Evolutionary conservation across 2,888 invertebrate species (phyloP), one percentile per base, ranked within the genome.

Genomic region (Cistogaster globosa): DNA sequence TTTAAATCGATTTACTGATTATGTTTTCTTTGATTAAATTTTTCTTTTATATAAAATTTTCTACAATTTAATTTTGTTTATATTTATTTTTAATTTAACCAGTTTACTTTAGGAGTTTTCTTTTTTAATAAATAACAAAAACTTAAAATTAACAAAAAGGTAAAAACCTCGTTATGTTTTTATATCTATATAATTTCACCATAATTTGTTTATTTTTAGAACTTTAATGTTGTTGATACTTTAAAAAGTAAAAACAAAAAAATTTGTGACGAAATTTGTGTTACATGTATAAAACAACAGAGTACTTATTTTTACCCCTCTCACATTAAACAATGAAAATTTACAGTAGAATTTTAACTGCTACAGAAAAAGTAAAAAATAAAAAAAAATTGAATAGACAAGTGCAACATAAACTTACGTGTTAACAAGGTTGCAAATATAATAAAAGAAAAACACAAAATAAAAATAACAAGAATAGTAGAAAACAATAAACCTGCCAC

Each of bases 321-420:
- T 48, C 78, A 78, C 36, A 78, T 67, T 69, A 12, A 53, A 20
- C n/a, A 53, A 60, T 48, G 45, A 42, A 82, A 26, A 38, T 20
- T n/a, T n/a, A 42, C 60, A 78, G 16, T 32, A 62, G 42, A 32
- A 32, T 32, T 7, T 8, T 7, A n/a, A 32, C 65, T 45, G 16
- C 16, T 26, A 20, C 4, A 32, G 32, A 26, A 62, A 26, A 38
- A 42, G 18, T 20, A 63, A 71, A 7, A 57, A 38, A 36, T 26
- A 36, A 53, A 62, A 9, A 62, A n/a, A 5, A 32, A 58, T 75
- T 62, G 36, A 74, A 78, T 55, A 74, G 78, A 74, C 85, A 82
- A 82, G 78, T 85, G 82, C 85, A 82, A 82, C 82, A 85, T 85
- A 85, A 85, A 85, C 82, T 85, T 77, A 85, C 82, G 85, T 85